Conservation (phyloP, 2,888 invertebrate species). For the Sphecodes monilicornis region DNA sequence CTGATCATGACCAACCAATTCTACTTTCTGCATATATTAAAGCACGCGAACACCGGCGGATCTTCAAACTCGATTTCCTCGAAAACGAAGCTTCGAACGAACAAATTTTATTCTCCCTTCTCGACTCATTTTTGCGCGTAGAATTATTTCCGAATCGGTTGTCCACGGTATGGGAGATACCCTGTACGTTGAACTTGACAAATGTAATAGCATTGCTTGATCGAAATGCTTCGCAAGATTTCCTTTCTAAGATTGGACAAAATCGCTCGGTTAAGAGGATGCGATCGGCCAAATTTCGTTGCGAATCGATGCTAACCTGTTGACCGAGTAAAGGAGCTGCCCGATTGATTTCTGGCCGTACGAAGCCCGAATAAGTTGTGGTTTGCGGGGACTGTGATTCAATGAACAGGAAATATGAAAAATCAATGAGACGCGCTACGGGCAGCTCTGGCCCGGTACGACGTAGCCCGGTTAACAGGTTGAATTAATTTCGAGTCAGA, state of each 20-base stretch:
- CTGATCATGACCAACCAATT: no score
- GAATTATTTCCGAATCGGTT: no score
- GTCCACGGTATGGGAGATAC: no score
- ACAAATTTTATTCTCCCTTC: no score
- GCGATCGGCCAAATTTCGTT: background rate
- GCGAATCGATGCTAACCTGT: background rate
- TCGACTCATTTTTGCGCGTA: no score
- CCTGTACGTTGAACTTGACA: no score
- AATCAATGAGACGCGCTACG: background rate
- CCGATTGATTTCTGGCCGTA: background rate
- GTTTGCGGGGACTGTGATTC: background rate
- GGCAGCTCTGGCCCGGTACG: background rate
- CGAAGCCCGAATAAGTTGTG: constrained; percentile 2
- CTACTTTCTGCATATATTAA: no score
- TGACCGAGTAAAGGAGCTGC: constrained; percentile 11
- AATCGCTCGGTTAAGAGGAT: background rate
- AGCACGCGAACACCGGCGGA: no score
- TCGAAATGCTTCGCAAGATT: no score
- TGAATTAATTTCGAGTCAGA: constrained; percentile 9
- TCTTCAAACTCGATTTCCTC: no score
- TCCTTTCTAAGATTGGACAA: background rate
- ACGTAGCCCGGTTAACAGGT: background rate
- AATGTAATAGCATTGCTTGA: no score
- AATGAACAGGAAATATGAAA: constrained; percentile 23
- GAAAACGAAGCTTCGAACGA: no score